Evolutionary conservation across 2,113 vertebrate genomes (phyloP).

Genomic region (Fukomys damarensis): DNA sequence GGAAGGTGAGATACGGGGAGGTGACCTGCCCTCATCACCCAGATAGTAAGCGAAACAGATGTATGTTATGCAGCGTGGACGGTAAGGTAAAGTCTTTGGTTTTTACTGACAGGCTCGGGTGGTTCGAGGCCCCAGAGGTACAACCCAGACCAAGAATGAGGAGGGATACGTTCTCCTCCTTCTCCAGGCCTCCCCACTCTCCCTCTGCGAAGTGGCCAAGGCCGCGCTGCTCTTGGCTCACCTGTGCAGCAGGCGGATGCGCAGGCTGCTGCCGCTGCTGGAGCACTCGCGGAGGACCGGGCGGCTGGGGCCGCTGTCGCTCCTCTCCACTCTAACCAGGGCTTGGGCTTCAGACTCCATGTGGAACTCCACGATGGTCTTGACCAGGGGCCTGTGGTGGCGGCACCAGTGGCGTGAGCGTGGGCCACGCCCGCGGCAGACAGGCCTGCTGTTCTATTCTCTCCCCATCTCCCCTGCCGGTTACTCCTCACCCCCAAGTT

Average conservation of each 20-base stretch:
- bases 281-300: constrained; percentile 54
- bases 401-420: neutral
- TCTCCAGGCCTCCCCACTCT: neutral
- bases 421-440: neutral
- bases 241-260: constrained; percentile 67
- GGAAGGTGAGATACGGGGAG: neutral
- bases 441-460: rapidly evolving
- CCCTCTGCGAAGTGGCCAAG: neutral
- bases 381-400: constrained; percentile 68
- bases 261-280: neutral
- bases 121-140: neutral
- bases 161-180: neutral
- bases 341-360: constrained; percentile 52
- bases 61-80: rapidly evolving
- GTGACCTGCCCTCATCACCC: neutral
- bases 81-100: neutral
- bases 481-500: neutral
- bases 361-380: constrained; percentile 66
- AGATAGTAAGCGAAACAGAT: neutral
- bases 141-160: neutral
- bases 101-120: neutral
- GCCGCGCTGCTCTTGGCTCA: neutral
- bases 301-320: rapidly evolving
- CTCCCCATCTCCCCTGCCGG: neutral
- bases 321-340: neutral